Percentiles rank a stretch among this genome's conserved stretches.
phyloP scores from a whole-genome alignment of 2,888 invertebrate genomes.

The Arctia plantaginis region DNA sequence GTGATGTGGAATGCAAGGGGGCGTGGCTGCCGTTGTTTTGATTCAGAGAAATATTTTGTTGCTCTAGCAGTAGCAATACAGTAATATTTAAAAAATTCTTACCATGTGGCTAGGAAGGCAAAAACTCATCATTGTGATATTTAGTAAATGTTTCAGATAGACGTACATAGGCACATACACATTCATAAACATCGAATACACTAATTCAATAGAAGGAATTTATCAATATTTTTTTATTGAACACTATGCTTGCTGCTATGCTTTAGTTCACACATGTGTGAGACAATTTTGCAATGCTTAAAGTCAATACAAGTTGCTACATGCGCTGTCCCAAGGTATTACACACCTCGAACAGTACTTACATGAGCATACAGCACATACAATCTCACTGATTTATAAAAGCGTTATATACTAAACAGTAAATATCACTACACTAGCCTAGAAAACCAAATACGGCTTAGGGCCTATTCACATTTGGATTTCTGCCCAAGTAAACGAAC shows the following conservation, averaged over 20 bases:
- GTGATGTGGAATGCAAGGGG: background rate
- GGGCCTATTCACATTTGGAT: background rate
- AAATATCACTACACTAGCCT: background rate
- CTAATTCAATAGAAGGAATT: background rate
- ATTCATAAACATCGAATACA: background rate
- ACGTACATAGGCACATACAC: background rate
- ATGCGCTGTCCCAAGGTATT: conserved; percentile 26
- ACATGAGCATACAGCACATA: background rate
- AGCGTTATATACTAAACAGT: background rate
- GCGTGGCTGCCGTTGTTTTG: background rate
- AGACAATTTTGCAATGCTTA: conserved; percentile 34
- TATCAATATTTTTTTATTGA: background rate
- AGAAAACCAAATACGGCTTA: background rate
- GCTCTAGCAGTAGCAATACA: background rate
- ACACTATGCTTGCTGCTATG: background rate
- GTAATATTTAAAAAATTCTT: background rate
- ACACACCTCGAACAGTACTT: background rate
- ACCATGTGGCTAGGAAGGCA: background rate
- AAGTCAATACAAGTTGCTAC: conserved; percentile 29
- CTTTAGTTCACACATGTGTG: conserved; percentile 15
- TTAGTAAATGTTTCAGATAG: background rate
- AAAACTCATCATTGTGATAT: background rate
- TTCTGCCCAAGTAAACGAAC: background rate
- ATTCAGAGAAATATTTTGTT: background rate
- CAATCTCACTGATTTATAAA: background rate